Base-by-base conservation (phyloP, 2,113 vertebrate species). In the Prietella phreatophila region DNA sequence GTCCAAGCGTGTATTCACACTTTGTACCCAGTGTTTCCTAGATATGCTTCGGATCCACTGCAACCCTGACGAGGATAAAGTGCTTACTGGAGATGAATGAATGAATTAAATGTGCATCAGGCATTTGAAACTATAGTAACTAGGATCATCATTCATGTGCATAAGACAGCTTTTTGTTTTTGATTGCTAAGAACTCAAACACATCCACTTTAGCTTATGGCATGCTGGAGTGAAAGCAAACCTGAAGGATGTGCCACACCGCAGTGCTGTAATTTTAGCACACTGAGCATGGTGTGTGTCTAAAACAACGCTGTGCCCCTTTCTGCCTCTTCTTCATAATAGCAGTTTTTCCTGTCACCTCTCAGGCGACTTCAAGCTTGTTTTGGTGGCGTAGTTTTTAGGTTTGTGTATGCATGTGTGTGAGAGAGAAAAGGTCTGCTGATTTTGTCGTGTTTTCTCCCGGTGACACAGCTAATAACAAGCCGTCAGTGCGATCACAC, bases 401-500 rank as follows among this genome's bases (percentile, higher is more conserved):
- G 36, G 7, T 25, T 42, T 80, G 50, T 55, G 8, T 53, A 14
- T 80, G 50, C 14, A 30, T 17, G 27, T 30, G 27, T 0, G n/a
- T 55, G 27, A 55, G 6, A 50, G 47, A 8, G 22, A 36, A 55
- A 56, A 7, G 80, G 79, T 87, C 83, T 89, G 87, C 89, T 87
- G 88, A 83, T 88, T 88, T 79, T 61, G 78, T 25, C 19, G 58
- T 85, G 71, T 89, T 75, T 88, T 90, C 36, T 85, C 71, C 33
- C 42, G 25, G 67, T 86, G 89, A 91, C 90, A 88, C 87, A 60
- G 81, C 89, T 92, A 91, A 91, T 90, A 90, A 91, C 87, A 53
- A 80, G 53, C 84, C 83, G 81, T 82, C 88, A 85, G 84, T 60
- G 36, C n/a, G 87, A 89, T 92, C 87, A 83, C 88, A 89, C 86